These are phyloP conservation scores for Sturmia bella DNA, from an alignment of 2,888 invertebrate genomes.

Conservation along the genomic window DNA sequence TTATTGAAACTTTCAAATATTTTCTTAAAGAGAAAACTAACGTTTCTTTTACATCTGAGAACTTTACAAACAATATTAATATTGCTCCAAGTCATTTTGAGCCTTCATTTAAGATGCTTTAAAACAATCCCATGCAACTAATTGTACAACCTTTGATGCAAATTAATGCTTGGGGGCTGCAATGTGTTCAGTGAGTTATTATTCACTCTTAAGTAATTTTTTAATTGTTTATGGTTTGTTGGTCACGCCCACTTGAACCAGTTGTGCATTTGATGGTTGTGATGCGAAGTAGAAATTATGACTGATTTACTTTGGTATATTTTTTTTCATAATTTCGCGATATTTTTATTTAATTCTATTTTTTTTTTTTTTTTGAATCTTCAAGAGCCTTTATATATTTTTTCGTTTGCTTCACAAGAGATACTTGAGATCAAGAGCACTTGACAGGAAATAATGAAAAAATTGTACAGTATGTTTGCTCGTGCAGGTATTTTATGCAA, in stretches of 20 bases:
- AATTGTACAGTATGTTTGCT: constrained; percentile 16
- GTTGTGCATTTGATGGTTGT: constrained; percentile 69
- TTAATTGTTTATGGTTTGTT: constrained; percentile 70
- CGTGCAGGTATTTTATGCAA: neutral
- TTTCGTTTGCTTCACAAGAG: constrained; percentile 54
- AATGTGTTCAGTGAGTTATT: constrained; percentile 32
- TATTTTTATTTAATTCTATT: constrained; percentile 50
- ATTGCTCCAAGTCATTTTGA: neutral
- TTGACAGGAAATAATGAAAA: constrained; percentile 53
- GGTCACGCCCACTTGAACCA: constrained; percentile 68
- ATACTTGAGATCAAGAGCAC: constrained; percentile 61
- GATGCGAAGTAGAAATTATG: constrained; percentile 63
- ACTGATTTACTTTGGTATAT: constrained; percentile 60
- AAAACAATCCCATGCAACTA: constrained; percentile 12
- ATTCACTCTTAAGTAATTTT: constrained; percentile 45
- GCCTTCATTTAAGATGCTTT: neutral
- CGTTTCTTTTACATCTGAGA: too few relatives aligned
- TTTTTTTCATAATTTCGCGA: constrained; percentile 47
- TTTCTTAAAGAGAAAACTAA: too few relatives aligned
- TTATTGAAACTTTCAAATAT: too few relatives aligned
- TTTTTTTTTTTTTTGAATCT: constrained; percentile 19
- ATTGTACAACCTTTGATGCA: constrained; percentile 19
- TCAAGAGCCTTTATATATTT: constrained; percentile 56
- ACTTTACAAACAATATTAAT: neutral
- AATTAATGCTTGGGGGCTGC: constrained; percentile 28